These are phyloP conservation scores for Fistularia commersonii DNA, from an alignment of 2,797 vertebrate genomes.

Conservation along the genomic window DNA sequence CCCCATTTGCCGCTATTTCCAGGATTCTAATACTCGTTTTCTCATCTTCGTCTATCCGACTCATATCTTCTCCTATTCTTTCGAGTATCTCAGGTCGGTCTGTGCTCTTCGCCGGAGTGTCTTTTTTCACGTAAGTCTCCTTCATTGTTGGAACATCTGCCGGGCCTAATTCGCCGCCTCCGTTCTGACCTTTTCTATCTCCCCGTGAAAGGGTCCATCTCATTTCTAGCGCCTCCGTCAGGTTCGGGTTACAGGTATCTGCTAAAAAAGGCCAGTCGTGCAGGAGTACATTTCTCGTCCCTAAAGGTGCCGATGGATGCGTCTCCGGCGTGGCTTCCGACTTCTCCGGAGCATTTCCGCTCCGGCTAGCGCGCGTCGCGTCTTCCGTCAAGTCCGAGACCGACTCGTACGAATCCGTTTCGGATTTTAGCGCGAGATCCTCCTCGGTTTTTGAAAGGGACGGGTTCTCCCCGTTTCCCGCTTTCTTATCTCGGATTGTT, in stretches of 20 bases:
- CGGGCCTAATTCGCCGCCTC: conserved; percentile 6
- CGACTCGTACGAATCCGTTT: conserved; percentile 14
- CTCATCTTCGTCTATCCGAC: conserved; percentile 44
- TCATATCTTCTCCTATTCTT: conserved; percentile 36
- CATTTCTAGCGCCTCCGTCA: conserved; percentile 7
- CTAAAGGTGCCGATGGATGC: conserved; percentile 12
- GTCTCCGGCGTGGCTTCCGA: conserved; percentile 2
- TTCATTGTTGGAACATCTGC: conserved; percentile 9
- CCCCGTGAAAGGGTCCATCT: conserved; percentile 21
- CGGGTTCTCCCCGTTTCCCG: conserved; percentile 4
- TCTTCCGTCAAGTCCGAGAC: conserved; percentile 14
- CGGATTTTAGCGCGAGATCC: conserved; percentile 1
- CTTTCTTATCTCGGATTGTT: conserved; percentile 11
- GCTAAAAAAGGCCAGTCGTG: conserved; percentile 10
- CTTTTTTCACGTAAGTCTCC: conserved; percentile 6
- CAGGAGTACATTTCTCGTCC: conserved; percentile 3
- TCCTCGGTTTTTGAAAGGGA: conserved; percentile 7
- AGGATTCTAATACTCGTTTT: conserved; percentile 34
- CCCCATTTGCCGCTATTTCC: conserved; percentile 44
- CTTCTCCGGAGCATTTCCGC: conserved; percentile 12
- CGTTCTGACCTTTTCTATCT: conserved; percentile 20
- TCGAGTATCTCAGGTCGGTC: conserved; percentile 36
- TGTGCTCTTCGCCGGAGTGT: conserved; percentile 28
- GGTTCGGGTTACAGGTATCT: conserved; percentile 18
- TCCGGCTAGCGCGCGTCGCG: conserved; percentile 5